Evolutionary conservation across 37 sponge, comb jelly and placozoan genomes (phyloP), one percentile per base, ranked within the genome.

Genomic region (Dysidea cf. avara): DNA sequence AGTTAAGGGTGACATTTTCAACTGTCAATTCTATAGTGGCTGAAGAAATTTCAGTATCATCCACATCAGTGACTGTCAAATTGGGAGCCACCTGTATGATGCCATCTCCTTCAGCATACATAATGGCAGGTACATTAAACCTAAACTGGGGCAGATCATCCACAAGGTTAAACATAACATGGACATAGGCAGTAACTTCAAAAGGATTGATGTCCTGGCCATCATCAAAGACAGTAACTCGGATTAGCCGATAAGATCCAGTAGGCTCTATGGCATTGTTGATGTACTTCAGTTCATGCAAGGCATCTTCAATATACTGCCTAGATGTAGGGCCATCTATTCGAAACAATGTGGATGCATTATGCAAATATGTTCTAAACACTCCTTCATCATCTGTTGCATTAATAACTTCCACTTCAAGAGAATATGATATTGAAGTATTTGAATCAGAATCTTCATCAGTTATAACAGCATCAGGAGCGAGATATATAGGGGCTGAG

Each of bases 91-190:
- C 39, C 54, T 59, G 58, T 40, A n/a, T 9, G 7, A 21, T 21
- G 12, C 22, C 71, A 48, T 81, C 55, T 1, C 77, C 82, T 56
- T 87, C 77, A n/a, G 61, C 59, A 55, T 81, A 87, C 26, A 60
- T 18, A 12, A 87, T 53, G 14, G 62, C 16, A 0, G 12, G 37
- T 0, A 13, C 24, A 25, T 53, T 39, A 11, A 87, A 48, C 36
- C 21, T 26, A 21, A 77, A 78, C 21, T 34, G 62, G 50, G 88
- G 88, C 7, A 65, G 55, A 57, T 81, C 79, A 72, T 87, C 71
- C 40, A 37, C 61, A 18, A 75, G 47, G 2, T 25, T 22, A 30
- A 76, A 73, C n/a, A 14, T 20, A 3, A 86, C 37, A 0, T n/a
- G n/a, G n/a, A n/a, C n/a, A n/a, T n/a, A n/a, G n/a, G 39, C 18